Percentiles rank a stretch among this genome's conserved stretches.
Conservation (phyloP, 1,140 invertebrate species). For the Orius laevigatus region DNA sequence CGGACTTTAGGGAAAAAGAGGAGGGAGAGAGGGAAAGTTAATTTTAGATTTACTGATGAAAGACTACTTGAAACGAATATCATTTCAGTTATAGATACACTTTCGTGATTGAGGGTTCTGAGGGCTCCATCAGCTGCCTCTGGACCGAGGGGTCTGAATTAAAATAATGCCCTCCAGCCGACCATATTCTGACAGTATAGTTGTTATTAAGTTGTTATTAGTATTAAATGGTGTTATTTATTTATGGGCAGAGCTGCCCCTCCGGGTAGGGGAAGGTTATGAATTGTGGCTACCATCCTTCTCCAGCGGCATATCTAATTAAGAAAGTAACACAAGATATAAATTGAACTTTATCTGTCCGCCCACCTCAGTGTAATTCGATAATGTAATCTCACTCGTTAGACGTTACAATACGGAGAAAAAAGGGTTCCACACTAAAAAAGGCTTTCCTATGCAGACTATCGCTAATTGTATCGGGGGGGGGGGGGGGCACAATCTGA, state of each 20-base stretch:
- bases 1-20: not conserved
- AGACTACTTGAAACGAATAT: slow-evolving; percentile 10
- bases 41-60: slow-evolving; percentile 5
- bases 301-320: not conserved
- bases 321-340: slow-evolving; percentile 1
- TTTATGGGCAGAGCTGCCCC: not conserved
- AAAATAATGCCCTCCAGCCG: slow-evolving; percentile 8
- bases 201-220: too few relatives aligned
- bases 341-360: slow-evolving; percentile 2
- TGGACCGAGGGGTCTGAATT: not conserved
- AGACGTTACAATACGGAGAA: too few relatives aligned
- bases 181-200: slow-evolving; percentile 5
- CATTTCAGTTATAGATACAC: slow-evolving; percentile 10
- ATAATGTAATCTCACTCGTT: too few relatives aligned
- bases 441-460: too few relatives aligned
- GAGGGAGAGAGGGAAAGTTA: slow-evolving; percentile 1
- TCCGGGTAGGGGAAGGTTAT: not conserved
- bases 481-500: too few relatives aligned
- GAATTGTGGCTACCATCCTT: not conserved
- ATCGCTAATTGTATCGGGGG: too few relatives aligned
- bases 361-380: too few relatives aligned
- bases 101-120: not conserved
- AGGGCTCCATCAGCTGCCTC: not conserved
- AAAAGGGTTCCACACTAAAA: too few relatives aligned
- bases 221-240: not conserved